Conservation (phyloP, 1,140 invertebrate species). For the Lineus longissimus region DNA sequence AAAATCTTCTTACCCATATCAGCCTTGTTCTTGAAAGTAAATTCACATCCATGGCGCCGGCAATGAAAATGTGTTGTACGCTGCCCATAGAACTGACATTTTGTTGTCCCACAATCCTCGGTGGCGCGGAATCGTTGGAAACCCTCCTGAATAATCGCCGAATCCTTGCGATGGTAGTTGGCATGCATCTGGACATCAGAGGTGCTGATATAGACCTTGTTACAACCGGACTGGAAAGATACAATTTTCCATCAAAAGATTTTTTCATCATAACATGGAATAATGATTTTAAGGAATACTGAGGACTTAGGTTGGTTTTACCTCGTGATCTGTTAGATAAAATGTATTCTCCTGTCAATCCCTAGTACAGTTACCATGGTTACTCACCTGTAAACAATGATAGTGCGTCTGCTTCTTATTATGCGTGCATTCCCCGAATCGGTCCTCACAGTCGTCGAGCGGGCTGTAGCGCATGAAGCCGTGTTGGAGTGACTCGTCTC, state of each 20-base stretch:
- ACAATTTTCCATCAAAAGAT: constrained; percentile 60
- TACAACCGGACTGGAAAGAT: constrained; percentile 87
- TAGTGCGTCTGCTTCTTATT: constrained; percentile 98
- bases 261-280: too few species aligned
- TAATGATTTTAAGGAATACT: too few species aligned
- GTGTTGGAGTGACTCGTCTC: constrained; percentile 92
- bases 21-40: constrained; percentile 98
- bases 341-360: too few species aligned
- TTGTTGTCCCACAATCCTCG: constrained; percentile 80
- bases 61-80: constrained; percentile 97
- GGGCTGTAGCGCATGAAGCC: constrained; percentile 94
- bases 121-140: constrained; percentile 88
- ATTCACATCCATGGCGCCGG: constrained; percentile 79
- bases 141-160: constrained; percentile 94
- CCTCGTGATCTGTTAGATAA: too few species aligned
- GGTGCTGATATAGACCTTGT: constrained; percentile 97
- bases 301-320: too few species aligned
- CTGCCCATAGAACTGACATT: constrained; percentile 91
- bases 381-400: constrained; percentile 82
- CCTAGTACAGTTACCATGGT: neutral
- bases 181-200: constrained; percentile 99
- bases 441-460: constrained; percentile 82
- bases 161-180: constrained; percentile 96
- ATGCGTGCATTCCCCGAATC: constrained; percentile 76
- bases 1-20: constrained; percentile 96